Evolutionary conservation across 1,140 invertebrate genomes (phyloP).

Genomic region (Lasaia peninsularis): DNA sequence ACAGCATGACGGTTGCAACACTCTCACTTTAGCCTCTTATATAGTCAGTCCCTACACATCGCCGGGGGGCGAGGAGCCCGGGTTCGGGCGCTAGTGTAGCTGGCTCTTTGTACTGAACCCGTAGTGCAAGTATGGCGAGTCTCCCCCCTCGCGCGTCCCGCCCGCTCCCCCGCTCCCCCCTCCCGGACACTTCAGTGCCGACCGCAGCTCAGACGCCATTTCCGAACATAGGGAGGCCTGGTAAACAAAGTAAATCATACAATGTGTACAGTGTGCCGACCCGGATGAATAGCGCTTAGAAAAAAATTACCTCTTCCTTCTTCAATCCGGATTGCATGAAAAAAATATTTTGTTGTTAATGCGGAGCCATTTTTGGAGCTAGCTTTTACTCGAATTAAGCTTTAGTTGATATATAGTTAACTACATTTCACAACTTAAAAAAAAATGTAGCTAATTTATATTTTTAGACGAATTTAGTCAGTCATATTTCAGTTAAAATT

Average conservation of each 20-base stretch:
- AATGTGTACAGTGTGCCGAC: slow-evolving; percentile 22
- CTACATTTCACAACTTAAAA: too few relatives aligned
- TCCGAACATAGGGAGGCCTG: slow-evolving; percentile 83
- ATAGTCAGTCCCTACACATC: slow-evolving; percentile 56
- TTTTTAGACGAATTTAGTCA: too few relatives aligned
- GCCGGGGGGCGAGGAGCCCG: slow-evolving; percentile 60
- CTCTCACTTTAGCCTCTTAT: slow-evolving; percentile 9
- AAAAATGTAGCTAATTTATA: too few relatives aligned
- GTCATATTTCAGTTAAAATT: too few relatives aligned
- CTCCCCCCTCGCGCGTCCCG: slow-evolving; percentile 61
- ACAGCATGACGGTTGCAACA: neutral
- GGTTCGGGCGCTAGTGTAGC: slow-evolving; percentile 68
- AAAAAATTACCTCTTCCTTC: slow-evolving; percentile 62
- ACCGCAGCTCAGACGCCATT: slow-evolving; percentile 83
- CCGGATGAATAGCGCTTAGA: slow-evolving; percentile 28
- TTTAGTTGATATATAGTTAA: too few relatives aligned
- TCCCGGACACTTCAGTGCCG: slow-evolving; percentile 81
- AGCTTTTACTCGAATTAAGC: too few relatives aligned
- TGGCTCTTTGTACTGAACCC: slow-evolving; percentile 80
- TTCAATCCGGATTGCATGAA: slow-evolving; percentile 34
- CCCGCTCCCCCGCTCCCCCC: slow-evolving; percentile 63
- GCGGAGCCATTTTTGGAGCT: neutral
- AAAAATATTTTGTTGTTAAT: slow-evolving; percentile 16
- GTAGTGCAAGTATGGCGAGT: slow-evolving; percentile 79
- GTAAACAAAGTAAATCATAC: slow-evolving; percentile 34